phyloP scores from a whole-genome alignment of 2,888 invertebrate species.

The Galeruca laticollis region DNA sequence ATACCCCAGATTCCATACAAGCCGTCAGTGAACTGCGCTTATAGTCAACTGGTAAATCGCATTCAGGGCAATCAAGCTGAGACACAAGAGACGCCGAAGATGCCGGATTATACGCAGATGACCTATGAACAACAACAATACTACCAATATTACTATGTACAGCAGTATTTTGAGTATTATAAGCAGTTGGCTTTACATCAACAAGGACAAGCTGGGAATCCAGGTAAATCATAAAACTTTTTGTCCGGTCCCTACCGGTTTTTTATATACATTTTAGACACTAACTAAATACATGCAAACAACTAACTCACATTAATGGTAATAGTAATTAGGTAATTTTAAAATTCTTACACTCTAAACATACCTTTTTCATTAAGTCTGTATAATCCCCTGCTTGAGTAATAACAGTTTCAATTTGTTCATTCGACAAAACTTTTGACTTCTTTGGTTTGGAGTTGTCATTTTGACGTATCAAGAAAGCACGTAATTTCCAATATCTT shows the following conservation, averaged over 20 bases:
- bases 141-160: slow-evolving; percentile 64
- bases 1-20: slow-evolving; percentile 77
- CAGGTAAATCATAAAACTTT: slow-evolving; percentile 43
- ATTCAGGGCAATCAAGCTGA: slow-evolving; percentile 74
- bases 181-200: slow-evolving; percentile 61
- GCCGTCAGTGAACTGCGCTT: slow-evolving; percentile 88
- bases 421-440: no score
- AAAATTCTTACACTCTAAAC: no score
- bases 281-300: no score
- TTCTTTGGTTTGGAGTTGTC: no score
- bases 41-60: slow-evolving; percentile 88
- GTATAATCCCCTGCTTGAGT: no score
- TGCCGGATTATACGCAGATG: slow-evolving; percentile 50
- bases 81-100: slow-evolving; percentile 31
- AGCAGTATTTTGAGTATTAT: slow-evolving; percentile 65
- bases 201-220: slow-evolving; percentile 51
- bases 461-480: no score
- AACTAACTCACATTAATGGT: no score
- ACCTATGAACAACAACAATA: slow-evolving; percentile 63
- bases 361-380: no score
- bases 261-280: not conserved
- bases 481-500: no score
- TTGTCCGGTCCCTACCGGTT: not conserved
- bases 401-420: no score
- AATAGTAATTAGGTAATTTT: no score